Base-by-base conservation (phyloP, 2,113 vertebrate species). In the Clarias magur region DNA sequence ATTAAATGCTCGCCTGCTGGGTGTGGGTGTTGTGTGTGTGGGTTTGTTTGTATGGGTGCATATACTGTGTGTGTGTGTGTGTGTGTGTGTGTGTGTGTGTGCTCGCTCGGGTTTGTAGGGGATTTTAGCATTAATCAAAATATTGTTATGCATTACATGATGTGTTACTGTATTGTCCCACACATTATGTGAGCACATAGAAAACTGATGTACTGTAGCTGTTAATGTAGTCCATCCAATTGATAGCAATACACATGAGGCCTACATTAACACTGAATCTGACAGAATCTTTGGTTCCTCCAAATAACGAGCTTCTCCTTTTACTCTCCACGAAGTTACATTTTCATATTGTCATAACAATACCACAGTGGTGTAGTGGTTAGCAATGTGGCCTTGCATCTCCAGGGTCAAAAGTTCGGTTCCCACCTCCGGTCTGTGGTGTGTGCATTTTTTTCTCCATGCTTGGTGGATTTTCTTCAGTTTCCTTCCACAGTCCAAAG, bases 1-100 rank as follows among this genome's bases (percentile, higher is more conserved):
- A 81, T 86, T 86, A 81, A 82, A 73, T 82, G 79, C 30, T 59
- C 9, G 16, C 53, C 63, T 81, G 78, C 78, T 86, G 65, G 11
- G 34, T 73, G 78, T 86, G 85, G 78, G 30, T 81, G 63, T 30
- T 78, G 17, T 86, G 76, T 10, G 11, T 86, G 34, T 80, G 53
- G 27, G 59, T 54, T 6, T 62, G 16, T 63, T 16, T 78, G 62
- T 67, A 15, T 75, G 27, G 59, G 56, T 11, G 54, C 42, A 53
- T 13, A n/a, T 68, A 12, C n/a, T 13, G 25, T 27, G 4, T 68
- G 65, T 68, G 73, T 21, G 8, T 79, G 75, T 53, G 72, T 48
- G 38, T 25, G 38, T 4, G 38, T 48, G 19, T 60, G 17, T 80
- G 75, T 53, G 72, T 48, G 38, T 25, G 38, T 4, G 38, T 48